Conservation (phyloP, 2,113 vertebrate species). For the Corythaeola cristata region DNA sequence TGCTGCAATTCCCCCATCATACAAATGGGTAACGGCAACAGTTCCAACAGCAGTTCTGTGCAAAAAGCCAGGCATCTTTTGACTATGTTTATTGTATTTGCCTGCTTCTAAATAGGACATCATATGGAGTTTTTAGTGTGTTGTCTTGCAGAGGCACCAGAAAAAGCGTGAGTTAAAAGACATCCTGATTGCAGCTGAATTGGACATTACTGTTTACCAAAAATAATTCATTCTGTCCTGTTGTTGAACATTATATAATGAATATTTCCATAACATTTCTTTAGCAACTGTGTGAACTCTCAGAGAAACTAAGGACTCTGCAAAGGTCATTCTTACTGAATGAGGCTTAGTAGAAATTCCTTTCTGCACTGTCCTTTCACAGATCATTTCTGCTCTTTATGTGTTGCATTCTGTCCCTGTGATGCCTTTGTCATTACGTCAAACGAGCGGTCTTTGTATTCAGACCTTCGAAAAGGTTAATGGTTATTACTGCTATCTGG, state of each 20-base stretch:
- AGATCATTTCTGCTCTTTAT: conserved; percentile 36
- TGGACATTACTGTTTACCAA: neutral
- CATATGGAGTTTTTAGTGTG: neutral
- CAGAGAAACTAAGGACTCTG: neutral
- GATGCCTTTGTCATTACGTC: neutral
- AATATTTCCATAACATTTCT: neutral
- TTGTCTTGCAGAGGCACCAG: neutral
- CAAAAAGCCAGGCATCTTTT: conserved; percentile 22
- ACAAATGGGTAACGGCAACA: neutral
- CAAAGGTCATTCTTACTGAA: neutral
- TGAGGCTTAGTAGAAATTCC: neutral
- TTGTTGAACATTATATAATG: neutral
- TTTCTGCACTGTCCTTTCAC: neutral
- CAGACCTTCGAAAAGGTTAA: conserved; percentile 45
- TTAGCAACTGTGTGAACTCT: neutral
- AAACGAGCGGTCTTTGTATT: neutral
- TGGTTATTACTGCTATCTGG: conserved; percentile 15
- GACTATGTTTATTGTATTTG: neutral
- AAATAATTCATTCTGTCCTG: neutral
- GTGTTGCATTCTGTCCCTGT: neutral
- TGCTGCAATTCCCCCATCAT: conserved; percentile 7
- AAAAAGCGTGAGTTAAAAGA: neutral
- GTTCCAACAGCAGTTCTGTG: conserved; percentile 3
- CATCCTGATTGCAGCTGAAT: neutral
- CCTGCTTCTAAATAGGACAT: conserved; percentile 2